A percentile compares a stretch with the other conserved stretches of the same genome.
Conservation (phyloP, 2,888 invertebrate species). For the Limnephilus lunatus region DNA sequence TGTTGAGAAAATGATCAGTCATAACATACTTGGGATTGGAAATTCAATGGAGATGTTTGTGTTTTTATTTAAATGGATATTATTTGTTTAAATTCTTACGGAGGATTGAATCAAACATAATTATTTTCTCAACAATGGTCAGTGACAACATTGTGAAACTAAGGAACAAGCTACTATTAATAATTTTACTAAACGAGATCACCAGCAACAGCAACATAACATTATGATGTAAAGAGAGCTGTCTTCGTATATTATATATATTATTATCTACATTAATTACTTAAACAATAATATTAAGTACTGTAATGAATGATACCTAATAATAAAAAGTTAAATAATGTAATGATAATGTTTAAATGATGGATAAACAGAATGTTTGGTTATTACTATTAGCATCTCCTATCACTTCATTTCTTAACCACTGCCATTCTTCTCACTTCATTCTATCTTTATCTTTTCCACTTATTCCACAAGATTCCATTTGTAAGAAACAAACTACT, state of each 20-base stretch:
- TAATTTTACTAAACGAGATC: slow-evolving; percentile 56
- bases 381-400: slow-evolving; percentile 61
- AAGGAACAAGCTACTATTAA: slow-evolving; percentile 58
- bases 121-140: slow-evolving; percentile 56
- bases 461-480: background rate
- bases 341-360: slow-evolving; percentile 64
- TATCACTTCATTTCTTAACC: slow-evolving; percentile 29
- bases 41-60: background rate
- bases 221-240: slow-evolving; percentile 60
- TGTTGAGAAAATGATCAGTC: slow-evolving; percentile 54
- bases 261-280: slow-evolving; percentile 59
- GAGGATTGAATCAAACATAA: slow-evolving; percentile 27
- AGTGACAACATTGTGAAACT: slow-evolving; percentile 59
- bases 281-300: slow-evolving; percentile 65
- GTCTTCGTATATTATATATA: slow-evolving; percentile 60
- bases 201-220: slow-evolving; percentile 47
- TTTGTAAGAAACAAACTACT: background rate
- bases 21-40: background rate
- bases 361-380: slow-evolving; percentile 63
- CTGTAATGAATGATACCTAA: slow-evolving; percentile 65
- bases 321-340: slow-evolving; percentile 64
- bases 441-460: background rate
- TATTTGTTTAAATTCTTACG: slow-evolving; percentile 14
- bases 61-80: slow-evolving; percentile 3
- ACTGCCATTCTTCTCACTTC: slow-evolving; percentile 32